A percentile compares a stretch with the other conserved stretches of the same genome.
Conservation (phyloP, 2,113 vertebrate species). For the Thymallus thymallus region DNA sequence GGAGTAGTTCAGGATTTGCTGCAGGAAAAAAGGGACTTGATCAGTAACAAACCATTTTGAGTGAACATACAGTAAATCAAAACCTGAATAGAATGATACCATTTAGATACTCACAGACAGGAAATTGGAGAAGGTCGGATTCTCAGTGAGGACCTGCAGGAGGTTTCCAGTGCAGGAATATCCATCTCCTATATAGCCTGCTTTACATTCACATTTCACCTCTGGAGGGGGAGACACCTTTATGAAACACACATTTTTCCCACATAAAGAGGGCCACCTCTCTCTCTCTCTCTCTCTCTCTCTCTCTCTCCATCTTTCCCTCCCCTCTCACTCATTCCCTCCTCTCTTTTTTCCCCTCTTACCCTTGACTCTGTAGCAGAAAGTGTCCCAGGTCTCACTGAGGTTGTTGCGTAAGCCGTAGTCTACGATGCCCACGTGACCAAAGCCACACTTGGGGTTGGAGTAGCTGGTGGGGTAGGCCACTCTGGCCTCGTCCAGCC, state of each 20-base stretch:
- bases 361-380: slow-evolving; percentile 93
- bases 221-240: slow-evolving; percentile 70
- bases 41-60: no score
- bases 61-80: no score
- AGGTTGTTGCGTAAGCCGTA: slow-evolving; percentile 80
- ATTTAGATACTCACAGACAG: slow-evolving; percentile 74
- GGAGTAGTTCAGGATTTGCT: slow-evolving; percentile 86
- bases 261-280: background rate
- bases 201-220: slow-evolving; percentile 85
- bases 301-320: background rate
- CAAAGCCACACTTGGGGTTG: slow-evolving; percentile 82
- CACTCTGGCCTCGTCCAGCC: slow-evolving; percentile 79
- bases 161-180: slow-evolving; percentile 85
- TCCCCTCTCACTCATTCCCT: background rate
- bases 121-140: slow-evolving; percentile 83
- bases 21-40: slow-evolving; percentile 26
- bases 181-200: slow-evolving; percentile 87
- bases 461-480: slow-evolving; percentile 87
- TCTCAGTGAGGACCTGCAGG: slow-evolving; percentile 84
- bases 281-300: background rate
- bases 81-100: no score
- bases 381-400: slow-evolving; percentile 88
- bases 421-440: slow-evolving; percentile 88
- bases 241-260: background rate
- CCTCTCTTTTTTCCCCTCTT: slow-evolving; percentile 11